phyloP scores from a whole-genome alignment of 2,113 vertebrate species.

The Gymnocephalus cernua region DNA sequence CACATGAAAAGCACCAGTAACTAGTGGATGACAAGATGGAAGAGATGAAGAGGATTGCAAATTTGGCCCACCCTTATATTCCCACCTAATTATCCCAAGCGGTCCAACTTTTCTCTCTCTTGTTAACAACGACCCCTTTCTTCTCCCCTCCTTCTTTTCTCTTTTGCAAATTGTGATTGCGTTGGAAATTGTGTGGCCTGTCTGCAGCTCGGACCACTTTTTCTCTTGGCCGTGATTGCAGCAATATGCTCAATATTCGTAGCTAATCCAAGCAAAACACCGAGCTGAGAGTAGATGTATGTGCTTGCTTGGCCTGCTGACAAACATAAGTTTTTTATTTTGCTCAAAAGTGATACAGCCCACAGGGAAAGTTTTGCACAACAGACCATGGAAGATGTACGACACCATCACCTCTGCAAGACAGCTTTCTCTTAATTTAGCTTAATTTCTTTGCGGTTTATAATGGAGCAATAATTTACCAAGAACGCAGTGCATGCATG shows the following conservation, averaged over 20 bases:
- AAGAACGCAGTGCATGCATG: constrained; percentile 34
- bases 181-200: constrained; percentile 65
- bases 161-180: constrained; percentile 62
- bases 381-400: constrained; percentile 62
- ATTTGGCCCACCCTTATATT: constrained; percentile 70
- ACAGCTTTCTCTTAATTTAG: constrained; percentile 47
- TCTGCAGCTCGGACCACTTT: constrained; percentile 55
- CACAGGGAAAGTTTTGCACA: constrained; percentile 70
- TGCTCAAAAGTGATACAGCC: constrained; percentile 61
- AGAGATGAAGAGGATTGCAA: constrained; percentile 9
- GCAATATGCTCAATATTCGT: constrained; percentile 56
- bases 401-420: constrained; percentile 61
- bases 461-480: constrained; percentile 47
- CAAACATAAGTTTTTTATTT: constrained; percentile 73
- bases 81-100: constrained; percentile 67
- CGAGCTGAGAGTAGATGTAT: constrained; percentile 23
- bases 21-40: constrained; percentile 36
- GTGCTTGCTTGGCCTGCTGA: constrained; percentile 62
- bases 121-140: constrained; percentile 74
- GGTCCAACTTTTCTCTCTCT: constrained; percentile 63
- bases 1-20: constrained; percentile 50
- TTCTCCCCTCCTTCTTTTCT: constrained; percentile 59
- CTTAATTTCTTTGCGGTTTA: constrained; percentile 32
- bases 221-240: constrained; percentile 41
- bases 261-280: constrained; percentile 64